Percentiles rank a stretch among this genome's conserved stretches.
Conservation (phyloP, 2,888 invertebrate species). For the Lobophora halterata region DNA sequence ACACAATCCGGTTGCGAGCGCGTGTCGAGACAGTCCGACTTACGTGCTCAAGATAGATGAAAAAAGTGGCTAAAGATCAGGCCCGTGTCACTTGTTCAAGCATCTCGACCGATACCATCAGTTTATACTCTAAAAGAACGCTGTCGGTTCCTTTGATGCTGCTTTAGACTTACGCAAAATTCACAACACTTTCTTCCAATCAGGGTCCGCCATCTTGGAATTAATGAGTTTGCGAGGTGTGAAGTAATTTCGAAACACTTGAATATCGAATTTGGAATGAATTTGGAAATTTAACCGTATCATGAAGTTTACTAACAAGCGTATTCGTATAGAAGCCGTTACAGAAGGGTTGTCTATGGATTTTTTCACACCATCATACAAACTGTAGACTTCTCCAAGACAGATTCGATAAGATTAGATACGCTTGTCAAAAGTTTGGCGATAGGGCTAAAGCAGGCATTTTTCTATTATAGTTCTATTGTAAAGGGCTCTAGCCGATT, state of each 20-base stretch:
- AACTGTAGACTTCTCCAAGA: too few species aligned
- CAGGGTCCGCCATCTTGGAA: constrained; percentile 43
- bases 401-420: too few species aligned
- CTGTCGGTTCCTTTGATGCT: constrained; percentile 42
- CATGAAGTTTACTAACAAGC: too few species aligned
- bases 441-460: too few species aligned
- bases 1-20: constrained; percentile 33
- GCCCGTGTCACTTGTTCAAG: constrained; percentile 25
- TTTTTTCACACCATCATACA: too few species aligned
- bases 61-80: constrained; percentile 32
- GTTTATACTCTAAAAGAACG: constrained; percentile 7
- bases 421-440: too few species aligned
- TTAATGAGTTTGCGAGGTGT: constrained; percentile 46
- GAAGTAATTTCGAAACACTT: constrained; percentile 31
- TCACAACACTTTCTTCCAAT: constrained; percentile 44
- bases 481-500: too few species aligned
- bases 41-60: constrained; percentile 26
- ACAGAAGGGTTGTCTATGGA: too few species aligned
- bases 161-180: constrained; percentile 35
- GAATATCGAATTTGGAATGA: constrained; percentile 24
- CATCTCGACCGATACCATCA: constrained; percentile 32
- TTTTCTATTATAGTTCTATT: too few species aligned
- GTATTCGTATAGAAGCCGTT: too few species aligned
- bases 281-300: constrained; percentile 10
- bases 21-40: constrained; percentile 14